A percentile compares a stretch with the other conserved stretches of the same genome.
phyloP scores from a whole-genome alignment of 2,113 vertebrate genomes.

The Callorhinus ursinus region DNA sequence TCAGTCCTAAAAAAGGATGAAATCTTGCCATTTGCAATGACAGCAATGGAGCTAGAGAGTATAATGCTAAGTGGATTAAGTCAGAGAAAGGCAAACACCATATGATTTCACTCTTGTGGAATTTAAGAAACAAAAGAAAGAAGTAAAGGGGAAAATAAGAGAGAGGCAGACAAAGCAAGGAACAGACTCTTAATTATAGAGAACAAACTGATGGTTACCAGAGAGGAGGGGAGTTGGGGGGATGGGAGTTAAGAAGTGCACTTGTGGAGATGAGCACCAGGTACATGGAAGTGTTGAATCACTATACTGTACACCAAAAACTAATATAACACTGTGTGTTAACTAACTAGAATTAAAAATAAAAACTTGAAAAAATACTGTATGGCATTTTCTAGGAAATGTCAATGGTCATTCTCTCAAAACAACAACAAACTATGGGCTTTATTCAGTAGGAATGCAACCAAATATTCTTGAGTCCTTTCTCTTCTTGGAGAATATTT shows the following conservation, averaged over 20 bases:
- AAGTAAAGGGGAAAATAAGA: not conserved
- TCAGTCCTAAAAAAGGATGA: not conserved
- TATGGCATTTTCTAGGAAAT: not conserved
- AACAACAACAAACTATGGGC: not conserved
- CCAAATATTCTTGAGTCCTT: not conserved
- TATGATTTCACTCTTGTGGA: not conserved
- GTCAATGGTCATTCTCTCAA: not conserved
- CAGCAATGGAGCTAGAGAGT: not conserved
- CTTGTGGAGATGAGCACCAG: not conserved
- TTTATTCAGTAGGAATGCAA: not conserved
- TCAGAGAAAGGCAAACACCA: not conserved
- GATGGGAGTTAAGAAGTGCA: not conserved
- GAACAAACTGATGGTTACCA: not conserved
- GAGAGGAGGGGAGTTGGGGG: not conserved
- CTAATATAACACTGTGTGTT: not conserved
- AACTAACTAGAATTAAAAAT: not conserved
- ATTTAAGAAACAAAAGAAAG: not conserved
- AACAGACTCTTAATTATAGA: not conserved
- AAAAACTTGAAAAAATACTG: not conserved
- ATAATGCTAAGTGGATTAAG: not conserved
- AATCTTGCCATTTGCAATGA: not conserved
- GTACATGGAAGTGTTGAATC: not conserved
- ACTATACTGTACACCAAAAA: not conserved
- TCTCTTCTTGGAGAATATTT: not conserved
- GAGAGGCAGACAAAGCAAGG: not conserved